These are phyloP conservation scores for Triplophysa siluroides DNA, from an alignment of 2,113 vertebrate genomes.

Conservation along the genomic window DNA sequence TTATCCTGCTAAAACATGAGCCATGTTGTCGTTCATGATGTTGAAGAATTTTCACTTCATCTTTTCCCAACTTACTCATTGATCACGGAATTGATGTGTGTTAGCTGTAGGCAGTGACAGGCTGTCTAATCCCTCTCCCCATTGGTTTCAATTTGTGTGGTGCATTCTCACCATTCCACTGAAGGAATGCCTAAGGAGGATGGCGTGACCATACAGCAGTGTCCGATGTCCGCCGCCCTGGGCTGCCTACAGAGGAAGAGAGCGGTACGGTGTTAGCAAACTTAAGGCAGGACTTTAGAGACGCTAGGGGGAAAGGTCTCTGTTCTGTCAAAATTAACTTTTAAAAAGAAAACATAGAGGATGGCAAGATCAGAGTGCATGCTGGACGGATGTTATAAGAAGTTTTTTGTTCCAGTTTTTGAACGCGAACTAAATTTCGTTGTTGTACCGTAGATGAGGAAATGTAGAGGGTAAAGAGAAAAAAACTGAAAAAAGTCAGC, in stretches of 20 bases:
- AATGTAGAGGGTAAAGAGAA: constrained; percentile 55
- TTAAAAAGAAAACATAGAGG: constrained; percentile 13
- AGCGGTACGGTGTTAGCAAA: constrained; percentile 28
- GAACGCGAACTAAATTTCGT: constrained; percentile 62
- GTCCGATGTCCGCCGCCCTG: constrained; percentile 94
- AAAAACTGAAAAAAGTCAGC: background rate
- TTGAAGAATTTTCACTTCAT: background rate
- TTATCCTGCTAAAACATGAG: background rate
- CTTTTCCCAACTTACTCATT: background rate
- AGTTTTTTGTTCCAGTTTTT: constrained; percentile 59
- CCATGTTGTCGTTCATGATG: background rate
- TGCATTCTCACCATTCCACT: constrained; percentile 88
- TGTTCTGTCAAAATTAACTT: constrained; percentile 6
- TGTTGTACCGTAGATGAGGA: constrained; percentile 61
- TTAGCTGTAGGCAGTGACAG: constrained; percentile 31
- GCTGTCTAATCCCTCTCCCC: constrained; percentile 38
- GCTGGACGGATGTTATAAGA: constrained; percentile 44
- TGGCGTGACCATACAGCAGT: constrained; percentile 92
- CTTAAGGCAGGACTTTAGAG: constrained; percentile 1
- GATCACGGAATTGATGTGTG: constrained; percentile 31
- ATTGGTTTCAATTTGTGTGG: constrained; percentile 42
- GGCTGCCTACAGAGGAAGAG: constrained; percentile 76
- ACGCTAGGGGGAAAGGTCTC: background rate
- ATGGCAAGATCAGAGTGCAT: constrained; percentile 41
- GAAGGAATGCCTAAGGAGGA: constrained; percentile 93